phyloP scores from a whole-genome alignment of 2,797 vertebrate species.

The Aulostomus chinensis region DNA sequence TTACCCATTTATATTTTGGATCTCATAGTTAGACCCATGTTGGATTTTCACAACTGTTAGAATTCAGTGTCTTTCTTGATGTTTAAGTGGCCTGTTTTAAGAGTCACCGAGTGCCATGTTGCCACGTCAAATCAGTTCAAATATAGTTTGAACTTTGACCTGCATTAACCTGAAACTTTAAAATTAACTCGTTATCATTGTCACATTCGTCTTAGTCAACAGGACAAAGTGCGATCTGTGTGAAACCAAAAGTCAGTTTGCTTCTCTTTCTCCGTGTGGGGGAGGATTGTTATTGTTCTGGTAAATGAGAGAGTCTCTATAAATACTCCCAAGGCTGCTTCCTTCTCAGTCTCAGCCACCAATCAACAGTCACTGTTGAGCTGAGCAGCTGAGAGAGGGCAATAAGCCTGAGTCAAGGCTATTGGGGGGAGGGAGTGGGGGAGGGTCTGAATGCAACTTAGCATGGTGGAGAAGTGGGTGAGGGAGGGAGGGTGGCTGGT shows the following conservation, averaged over 20 bases:
- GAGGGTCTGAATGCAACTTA: constrained; percentile 54
- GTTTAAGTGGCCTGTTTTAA: too few relatives aligned
- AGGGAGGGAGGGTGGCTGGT: constrained; percentile 36
- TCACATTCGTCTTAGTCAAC: neutral
- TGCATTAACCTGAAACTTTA: neutral
- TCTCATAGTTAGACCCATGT: too few relatives aligned
- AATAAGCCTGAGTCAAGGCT: constrained; percentile 77
- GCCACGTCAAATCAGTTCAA: neutral
- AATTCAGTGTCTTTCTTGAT: too few relatives aligned
- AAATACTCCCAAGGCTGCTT: constrained; percentile 81
- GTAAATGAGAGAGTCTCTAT: constrained; percentile 82
- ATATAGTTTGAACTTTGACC: neutral
- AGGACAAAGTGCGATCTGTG: constrained; percentile 36
- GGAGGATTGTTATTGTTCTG: constrained; percentile 81
- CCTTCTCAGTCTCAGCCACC: constrained; percentile 73
- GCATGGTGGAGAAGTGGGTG: constrained; percentile 31
- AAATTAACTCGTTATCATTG: neutral
- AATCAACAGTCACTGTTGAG: constrained; percentile 72
- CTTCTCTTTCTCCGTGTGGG: constrained; percentile 38
- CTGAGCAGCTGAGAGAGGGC: constrained; percentile 70
- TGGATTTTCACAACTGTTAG: too few relatives aligned
- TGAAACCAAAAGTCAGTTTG: constrained; percentile 70
- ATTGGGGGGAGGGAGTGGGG: constrained; percentile 53
- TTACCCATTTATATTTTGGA: too few relatives aligned
- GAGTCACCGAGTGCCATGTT: neutral